Evolutionary conservation across 2,797 vertebrate species (phyloP).

Genomic region (Zalophus californianus): DNA sequence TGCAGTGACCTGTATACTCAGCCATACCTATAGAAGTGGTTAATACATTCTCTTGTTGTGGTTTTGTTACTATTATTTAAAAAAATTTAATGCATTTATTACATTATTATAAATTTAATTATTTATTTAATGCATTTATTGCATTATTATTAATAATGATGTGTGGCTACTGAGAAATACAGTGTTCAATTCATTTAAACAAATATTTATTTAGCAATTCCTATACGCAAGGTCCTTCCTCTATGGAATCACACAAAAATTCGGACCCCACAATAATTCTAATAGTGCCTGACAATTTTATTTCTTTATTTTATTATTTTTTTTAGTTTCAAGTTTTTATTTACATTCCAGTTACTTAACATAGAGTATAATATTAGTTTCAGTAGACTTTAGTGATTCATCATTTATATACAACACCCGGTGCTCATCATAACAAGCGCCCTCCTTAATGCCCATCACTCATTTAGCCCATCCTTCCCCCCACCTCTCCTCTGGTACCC

Average conservation of each 20-base stretch:
- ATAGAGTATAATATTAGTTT: neutral
- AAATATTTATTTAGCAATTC: slow-evolving; percentile 30
- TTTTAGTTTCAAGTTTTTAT: neutral
- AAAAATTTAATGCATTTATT: slow-evolving; percentile 1
- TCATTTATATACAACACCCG: neutral
- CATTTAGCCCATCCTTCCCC: neutral
- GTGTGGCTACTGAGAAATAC: neutral
- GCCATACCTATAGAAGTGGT: neutral
- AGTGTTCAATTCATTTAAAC: slow-evolving; percentile 1
- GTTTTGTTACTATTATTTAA: neutral
- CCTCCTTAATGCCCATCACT: neutral
- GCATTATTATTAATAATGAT: neutral
- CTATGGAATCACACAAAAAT: neutral
- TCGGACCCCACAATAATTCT: neutral
- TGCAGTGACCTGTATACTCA: neutral
- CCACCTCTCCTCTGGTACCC: neutral
- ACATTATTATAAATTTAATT: neutral
- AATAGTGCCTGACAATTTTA: neutral
- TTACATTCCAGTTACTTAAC: neutral
- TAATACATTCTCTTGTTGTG: neutral
- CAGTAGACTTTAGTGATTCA: neutral
- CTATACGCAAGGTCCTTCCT: neutral
- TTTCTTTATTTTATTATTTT: neutral
- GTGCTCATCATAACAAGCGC: neutral
- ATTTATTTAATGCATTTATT: neutral